phyloP scores from a whole-genome alignment of 2,797 vertebrate species.

The Spea hammondii region DNA sequence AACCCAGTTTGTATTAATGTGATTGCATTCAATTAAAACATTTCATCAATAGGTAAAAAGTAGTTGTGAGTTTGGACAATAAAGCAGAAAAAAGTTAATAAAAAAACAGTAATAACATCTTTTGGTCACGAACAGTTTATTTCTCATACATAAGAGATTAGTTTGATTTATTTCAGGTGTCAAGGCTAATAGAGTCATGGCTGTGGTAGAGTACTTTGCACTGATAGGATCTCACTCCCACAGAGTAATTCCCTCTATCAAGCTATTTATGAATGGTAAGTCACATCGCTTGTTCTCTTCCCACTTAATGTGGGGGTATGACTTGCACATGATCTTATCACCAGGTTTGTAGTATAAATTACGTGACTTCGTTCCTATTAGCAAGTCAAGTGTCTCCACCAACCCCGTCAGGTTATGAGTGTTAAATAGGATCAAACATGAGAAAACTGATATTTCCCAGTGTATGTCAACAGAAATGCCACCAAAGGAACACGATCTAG shows the following conservation, averaged over 20 bases:
- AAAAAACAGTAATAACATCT: neutral
- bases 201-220: neutral
- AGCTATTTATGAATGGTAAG: neutral
- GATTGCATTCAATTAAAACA: no score
- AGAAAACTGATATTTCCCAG: no score
- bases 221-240: neutral
- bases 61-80: neutral
- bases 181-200: neutral
- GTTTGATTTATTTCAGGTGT: neutral
- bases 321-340: neutral
- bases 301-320: neutral
- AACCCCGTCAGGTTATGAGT: neutral
- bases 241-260: neutral
- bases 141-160: neutral
- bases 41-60: neutral
- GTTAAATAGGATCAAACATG: neutral
- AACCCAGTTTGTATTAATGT: no score
- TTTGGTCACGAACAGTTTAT: neutral
- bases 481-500: no score
- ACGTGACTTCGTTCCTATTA: neutral
- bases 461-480: neutral
- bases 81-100: neutral
- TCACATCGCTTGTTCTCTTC: neutral
- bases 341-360: neutral
- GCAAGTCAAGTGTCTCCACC: constrained; percentile 2